Percentiles rank a stretch among this genome's conserved stretches.
Conservation (phyloP, 2,888 invertebrate species). For the Eilema sororculum region DNA sequence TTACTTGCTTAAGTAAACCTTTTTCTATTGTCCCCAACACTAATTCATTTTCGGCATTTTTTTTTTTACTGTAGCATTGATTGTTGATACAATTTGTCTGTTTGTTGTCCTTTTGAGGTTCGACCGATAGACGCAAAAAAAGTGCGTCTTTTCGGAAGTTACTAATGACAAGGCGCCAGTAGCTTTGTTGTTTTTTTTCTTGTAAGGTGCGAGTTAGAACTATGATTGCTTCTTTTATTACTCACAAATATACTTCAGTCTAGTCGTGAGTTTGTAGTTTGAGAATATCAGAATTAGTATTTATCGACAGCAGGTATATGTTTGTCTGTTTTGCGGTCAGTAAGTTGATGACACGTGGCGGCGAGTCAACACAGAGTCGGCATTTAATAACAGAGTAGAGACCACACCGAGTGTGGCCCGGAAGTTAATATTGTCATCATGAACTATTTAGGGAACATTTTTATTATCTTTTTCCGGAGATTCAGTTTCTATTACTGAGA, state of each 20-base stretch:
- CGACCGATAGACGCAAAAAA: slow-evolving; percentile 77
- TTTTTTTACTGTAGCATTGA: slow-evolving; percentile 69
- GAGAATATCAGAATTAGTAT: slow-evolving; percentile 17
- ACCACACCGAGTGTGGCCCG: slow-evolving; percentile 77
- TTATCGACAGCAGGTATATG: slow-evolving; percentile 41
- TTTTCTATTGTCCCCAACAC: slow-evolving; percentile 61
- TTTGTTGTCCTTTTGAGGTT: slow-evolving; percentile 79
- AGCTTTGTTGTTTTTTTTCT: slow-evolving; percentile 73
- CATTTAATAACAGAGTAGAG: slow-evolving; percentile 68
- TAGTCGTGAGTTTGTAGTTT: slow-evolving; percentile 51
- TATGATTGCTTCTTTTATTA: slow-evolving; percentile 47
- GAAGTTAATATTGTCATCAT: slow-evolving; percentile 78
- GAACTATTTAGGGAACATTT: slow-evolving; percentile 67
- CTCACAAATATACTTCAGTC: slow-evolving; percentile 22
- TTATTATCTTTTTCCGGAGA: slow-evolving; percentile 68
- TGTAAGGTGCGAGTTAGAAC: slow-evolving; percentile 68
- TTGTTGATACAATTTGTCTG: slow-evolving; percentile 83
- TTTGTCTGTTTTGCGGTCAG: slow-evolving; percentile 64
- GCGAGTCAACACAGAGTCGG: slow-evolving; percentile 58
- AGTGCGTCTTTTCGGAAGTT: slow-evolving; percentile 80
- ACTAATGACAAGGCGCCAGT: slow-evolving; percentile 85
- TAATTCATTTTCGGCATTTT: slow-evolving; percentile 60
- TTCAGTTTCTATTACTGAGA: slow-evolving; percentile 63
- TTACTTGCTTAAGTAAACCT: slow-evolving; percentile 66
- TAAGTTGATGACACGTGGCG: slow-evolving; percentile 70